Conservation (phyloP, 2,797 vertebrate genomes). For the Tauraco hartlaubi region DNA sequence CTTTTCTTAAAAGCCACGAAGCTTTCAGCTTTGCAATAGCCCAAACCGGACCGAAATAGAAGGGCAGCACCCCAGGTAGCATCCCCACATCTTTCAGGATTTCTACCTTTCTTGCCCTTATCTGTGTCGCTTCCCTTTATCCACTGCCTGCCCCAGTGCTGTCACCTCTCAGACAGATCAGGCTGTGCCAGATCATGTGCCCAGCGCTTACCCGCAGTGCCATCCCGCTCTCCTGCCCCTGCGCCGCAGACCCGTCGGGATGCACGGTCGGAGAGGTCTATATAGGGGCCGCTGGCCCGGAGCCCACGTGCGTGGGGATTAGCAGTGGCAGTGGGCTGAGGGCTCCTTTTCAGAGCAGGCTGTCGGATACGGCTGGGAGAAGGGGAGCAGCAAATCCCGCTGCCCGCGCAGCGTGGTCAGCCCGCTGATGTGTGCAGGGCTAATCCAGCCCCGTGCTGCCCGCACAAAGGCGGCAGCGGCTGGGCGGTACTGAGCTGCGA, state of each 20-base stretch:
- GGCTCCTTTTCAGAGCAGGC: neutral
- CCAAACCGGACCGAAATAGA: accelerated
- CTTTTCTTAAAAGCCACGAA: accelerated
- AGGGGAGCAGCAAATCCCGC: neutral
- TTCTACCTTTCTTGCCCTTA: neutral
- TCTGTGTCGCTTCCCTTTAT: accelerated
- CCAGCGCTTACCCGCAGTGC: slow-evolving; percentile 14
- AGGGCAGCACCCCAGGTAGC: accelerated
- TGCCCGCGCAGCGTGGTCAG: neutral
- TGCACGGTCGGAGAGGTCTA: accelerated
- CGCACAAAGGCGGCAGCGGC: neutral
- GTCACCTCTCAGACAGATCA: accelerated
- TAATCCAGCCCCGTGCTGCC: neutral
- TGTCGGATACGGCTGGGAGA: accelerated
- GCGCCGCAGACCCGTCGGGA: accelerated
- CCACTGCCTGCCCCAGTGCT: accelerated
- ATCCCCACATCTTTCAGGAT: accelerated
- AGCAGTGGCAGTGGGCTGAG: neutral
- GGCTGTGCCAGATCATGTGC: neutral
- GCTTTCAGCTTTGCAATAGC: neutral
- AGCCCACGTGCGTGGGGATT: neutral
- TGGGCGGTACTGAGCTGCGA: neutral
- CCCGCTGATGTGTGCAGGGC: neutral
- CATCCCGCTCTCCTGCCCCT: neutral
- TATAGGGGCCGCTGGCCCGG: neutral